Percentiles rank a stretch among this genome's conserved stretches.
Conservation (phyloP, 2,113 vertebrate genomes). For the Ophiodon elongatus region DNA sequence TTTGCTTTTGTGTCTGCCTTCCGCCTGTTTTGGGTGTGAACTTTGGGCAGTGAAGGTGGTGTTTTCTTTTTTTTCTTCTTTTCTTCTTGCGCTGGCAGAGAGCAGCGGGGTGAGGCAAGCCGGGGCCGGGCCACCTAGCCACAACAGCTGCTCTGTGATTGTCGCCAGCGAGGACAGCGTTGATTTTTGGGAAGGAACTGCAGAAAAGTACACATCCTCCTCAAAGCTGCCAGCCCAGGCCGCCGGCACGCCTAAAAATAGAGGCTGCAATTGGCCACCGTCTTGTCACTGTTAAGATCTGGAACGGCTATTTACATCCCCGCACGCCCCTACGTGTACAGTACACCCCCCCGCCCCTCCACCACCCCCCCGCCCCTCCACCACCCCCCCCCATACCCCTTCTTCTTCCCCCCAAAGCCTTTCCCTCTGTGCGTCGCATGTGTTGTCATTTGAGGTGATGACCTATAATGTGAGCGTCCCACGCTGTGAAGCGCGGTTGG, state of each 20-base stretch:
- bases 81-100: conserved; percentile 54
- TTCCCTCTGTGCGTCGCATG: conserved; percentile 49
- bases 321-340: conserved; percentile 37
- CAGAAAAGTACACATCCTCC: conserved; percentile 85
- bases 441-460: conserved; percentile 69
- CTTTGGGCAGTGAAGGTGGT: conserved; percentile 44
- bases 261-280: conserved; percentile 74
- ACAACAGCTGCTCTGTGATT: conserved; percentile 83
- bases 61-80: conserved; percentile 43
- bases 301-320: conserved; percentile 65
- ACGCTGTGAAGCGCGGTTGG: conserved; percentile 52
- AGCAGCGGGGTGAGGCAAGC: conserved; percentile 72
- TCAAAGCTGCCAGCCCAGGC: conserved; percentile 73
- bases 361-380: neutral
- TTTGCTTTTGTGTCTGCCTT: conserved; percentile 66
- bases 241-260: conserved; percentile 79
- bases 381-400: neutral
- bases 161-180: conserved; percentile 79
- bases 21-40: conserved; percentile 75
- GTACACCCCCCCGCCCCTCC: neutral
- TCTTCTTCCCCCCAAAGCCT: neutral
- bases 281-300: conserved; percentile 79
- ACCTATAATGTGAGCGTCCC: conserved; percentile 54
- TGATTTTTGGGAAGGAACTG: conserved; percentile 88
- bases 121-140: conserved; percentile 72